These are phyloP conservation scores for Hippocampus mohnikei DNA, from an alignment of 2,113 vertebrate genomes.

Conservation along the genomic window DNA sequence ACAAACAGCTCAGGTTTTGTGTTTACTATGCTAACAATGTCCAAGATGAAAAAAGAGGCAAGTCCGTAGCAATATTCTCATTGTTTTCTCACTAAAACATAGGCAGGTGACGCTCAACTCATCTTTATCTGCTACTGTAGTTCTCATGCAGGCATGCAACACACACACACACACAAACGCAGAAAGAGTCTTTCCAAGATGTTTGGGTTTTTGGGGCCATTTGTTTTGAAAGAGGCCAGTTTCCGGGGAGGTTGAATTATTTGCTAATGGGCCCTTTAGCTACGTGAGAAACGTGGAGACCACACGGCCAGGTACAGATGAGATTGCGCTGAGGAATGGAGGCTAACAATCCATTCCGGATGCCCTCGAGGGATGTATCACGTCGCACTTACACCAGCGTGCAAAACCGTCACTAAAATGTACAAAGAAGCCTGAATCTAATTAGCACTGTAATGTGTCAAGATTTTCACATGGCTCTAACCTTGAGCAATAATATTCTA, in stretches of 20 bases:
- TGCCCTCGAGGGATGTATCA: constrained; percentile 9
- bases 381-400: not conserved
- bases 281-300: constrained; percentile 30
- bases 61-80: not conserved
- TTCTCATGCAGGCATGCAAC: constrained; percentile 1
- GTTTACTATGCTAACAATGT: constrained; percentile 9
- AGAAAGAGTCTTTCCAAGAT: constrained; percentile 3
- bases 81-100: constrained; percentile 10
- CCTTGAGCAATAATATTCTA: not conserved
- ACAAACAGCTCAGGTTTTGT: constrained; percentile 10
- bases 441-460: constrained; percentile 48
- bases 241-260: constrained; percentile 34
- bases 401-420: constrained; percentile 40
- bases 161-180: constrained; percentile 35
- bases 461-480: not conserved
- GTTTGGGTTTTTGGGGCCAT: constrained; percentile 34
- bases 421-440: constrained; percentile 28
- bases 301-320: constrained; percentile 42
- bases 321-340: constrained; percentile 25
- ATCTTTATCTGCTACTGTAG: constrained; percentile 11
- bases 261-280: constrained; percentile 30
- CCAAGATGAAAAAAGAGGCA: constrained; percentile 7
- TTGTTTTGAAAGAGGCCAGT: constrained; percentile 34
- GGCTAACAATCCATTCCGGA: constrained; percentile 22
- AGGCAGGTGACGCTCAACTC: constrained; percentile 16